phyloP scores from a whole-genome alignment of 2,797 vertebrate species.

The Siniperca scherzeri region DNA sequence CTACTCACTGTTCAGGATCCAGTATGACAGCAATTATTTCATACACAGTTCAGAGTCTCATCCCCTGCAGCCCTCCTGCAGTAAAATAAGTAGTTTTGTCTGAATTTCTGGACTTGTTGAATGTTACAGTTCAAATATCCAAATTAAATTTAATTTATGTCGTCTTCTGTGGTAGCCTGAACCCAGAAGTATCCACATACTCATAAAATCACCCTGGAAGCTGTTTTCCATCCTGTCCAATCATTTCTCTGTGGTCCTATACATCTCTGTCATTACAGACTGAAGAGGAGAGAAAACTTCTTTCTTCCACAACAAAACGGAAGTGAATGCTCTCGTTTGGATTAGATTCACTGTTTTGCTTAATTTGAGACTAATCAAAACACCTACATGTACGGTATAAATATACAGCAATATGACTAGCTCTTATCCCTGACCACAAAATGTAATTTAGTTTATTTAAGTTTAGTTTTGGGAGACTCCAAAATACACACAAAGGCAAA shows the following conservation, averaged over 20 bases:
- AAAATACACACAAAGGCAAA: background rate
- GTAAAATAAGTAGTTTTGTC: constrained; percentile 3
- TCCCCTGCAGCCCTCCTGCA: background rate
- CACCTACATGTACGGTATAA: background rate
- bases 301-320: constrained; percentile 28
- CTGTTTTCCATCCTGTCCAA: constrained; percentile 67
- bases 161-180: constrained; percentile 47
- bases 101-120: constrained; percentile 41
- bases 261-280: constrained; percentile 42
- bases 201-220: constrained; percentile 60
- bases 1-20: background rate
- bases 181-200: constrained; percentile 66
- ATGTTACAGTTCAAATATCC: constrained; percentile 37
- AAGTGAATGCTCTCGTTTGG: background rate
- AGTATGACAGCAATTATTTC: background rate
- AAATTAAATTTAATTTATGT: constrained; percentile 62
- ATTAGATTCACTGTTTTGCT: background rate
- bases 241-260: constrained; percentile 46
- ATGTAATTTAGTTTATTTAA: background rate
- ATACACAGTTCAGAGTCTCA: background rate
- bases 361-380: background rate
- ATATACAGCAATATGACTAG: background rate
- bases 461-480: background rate
- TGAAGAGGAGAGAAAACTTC: constrained; percentile 18
- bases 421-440: background rate